Conservation (phyloP, 2,797 vertebrate genomes). For the Anas acuta region DNA sequence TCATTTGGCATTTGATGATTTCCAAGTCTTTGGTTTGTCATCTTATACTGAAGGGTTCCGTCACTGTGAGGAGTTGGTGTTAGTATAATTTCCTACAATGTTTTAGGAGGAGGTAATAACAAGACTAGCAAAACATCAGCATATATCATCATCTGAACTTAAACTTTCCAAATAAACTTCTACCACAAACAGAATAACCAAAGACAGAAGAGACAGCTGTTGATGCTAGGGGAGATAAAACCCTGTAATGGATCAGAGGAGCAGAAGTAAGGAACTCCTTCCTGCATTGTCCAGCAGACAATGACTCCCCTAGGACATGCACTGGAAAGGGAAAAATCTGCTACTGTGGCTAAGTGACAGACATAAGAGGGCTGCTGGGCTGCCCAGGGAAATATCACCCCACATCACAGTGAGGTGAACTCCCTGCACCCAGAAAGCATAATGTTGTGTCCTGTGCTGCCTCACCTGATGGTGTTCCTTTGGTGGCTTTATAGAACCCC, state of each 20-base stretch:
- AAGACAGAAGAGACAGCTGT: not conserved
- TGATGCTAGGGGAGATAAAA: not conserved
- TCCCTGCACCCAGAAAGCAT: fast-evolving
- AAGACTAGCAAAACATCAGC: not conserved
- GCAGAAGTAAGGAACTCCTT: not conserved
- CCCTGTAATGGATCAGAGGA: not conserved
- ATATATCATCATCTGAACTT: not conserved
- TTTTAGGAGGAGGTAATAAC: not conserved
- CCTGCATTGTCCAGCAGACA: not conserved
- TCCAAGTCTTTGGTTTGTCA: not conserved
- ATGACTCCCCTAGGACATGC: not conserved
- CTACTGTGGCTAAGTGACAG: not conserved
- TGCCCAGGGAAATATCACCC: not conserved
- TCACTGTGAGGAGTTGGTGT: fast-evolving
- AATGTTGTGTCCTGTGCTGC: not conserved
- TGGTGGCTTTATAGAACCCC: not conserved
- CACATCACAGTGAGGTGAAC: fast-evolving
- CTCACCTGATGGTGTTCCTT: fast-evolving
- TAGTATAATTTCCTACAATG: not conserved
- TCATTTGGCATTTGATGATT: not conserved
- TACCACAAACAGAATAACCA: not conserved
- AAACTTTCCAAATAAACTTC: not conserved
- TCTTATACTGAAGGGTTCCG: not conserved
- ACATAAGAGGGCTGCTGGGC: not conserved
- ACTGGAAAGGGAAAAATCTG: not conserved